phyloP scores from a whole-genome alignment of 1,140 invertebrate species.

The Branchinecta lynchi region DNA sequence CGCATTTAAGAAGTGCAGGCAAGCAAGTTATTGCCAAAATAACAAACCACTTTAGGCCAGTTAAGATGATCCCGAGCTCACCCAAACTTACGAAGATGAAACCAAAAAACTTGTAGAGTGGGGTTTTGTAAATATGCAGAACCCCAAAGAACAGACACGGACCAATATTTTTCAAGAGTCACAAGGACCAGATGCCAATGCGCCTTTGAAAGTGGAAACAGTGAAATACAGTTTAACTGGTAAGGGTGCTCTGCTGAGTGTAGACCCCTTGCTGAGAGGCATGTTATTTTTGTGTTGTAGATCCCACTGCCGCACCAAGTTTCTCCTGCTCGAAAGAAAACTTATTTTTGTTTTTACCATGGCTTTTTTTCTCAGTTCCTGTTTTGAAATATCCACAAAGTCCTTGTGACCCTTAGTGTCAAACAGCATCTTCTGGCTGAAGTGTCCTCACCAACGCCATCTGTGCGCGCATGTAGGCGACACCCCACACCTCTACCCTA shows the following conservation, averaged over 20 bases:
- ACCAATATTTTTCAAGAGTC: background rate
- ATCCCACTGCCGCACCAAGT: background rate
- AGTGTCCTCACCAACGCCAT: too few species aligned
- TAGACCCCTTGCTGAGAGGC: background rate
- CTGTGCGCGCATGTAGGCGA: background rate
- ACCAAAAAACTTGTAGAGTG: background rate
- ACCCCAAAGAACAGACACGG: background rate
- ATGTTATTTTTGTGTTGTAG: too few species aligned
- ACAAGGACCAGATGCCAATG: background rate
- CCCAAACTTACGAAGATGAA: background rate
- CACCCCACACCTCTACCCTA: background rate
- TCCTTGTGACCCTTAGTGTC: too few species aligned
- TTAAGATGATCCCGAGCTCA: background rate
- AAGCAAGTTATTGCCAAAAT: background rate
- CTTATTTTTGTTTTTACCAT: too few species aligned
- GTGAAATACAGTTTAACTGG: background rate
- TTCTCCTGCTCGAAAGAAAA: background rate
- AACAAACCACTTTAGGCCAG: background rate
- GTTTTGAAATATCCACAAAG: too few species aligned
- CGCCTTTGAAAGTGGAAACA: too few species aligned
- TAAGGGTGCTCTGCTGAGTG: slow-evolving; percentile 5
- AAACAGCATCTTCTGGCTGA: too few species aligned
- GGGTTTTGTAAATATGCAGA: background rate
- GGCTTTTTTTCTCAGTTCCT: too few species aligned
- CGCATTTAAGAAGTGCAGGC: background rate